Base-by-base conservation (phyloP, 1,140 invertebrate genomes). In the Drosophila pectinifera region DNA sequence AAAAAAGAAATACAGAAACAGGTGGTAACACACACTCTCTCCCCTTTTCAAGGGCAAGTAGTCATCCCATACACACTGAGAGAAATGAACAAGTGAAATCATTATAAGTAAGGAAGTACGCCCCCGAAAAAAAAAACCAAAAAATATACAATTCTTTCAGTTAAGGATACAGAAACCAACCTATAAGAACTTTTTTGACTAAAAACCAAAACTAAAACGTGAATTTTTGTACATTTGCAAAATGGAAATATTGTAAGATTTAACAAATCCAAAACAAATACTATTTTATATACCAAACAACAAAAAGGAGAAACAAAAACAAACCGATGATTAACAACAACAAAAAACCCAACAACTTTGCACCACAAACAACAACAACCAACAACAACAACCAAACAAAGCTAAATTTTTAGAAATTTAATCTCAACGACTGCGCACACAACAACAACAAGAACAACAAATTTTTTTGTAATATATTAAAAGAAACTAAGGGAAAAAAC, bases 371-470 rank as follows among this genome's bases (percentile, higher is more conserved):
- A 22, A 34, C 46, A 69, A 69, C 39, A 48, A 64, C 6, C 54
- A 75, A 38, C n/a, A 64, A 69, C 16, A 78, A 41, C 43, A 53
- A 68, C 46, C 49, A 45, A 73, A 61, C 45, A 84, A 75, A 51
- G 48, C 54, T 31, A 64, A 70, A 69, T 36, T 70, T 70, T 69
- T 70, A 69, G 67, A 69, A 70, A 56, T 70, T 70, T 69, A 83
- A 89, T 70, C 83, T 86, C 83, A 86, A 86, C 83, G 83, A 88
- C 83, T 88, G 83, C 83, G 83, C 83, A 88, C 83, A 88, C 73
- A 84, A 88, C 65, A 81, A 34, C 31, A 34, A 34, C 31, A 34
- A 34, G 11, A 34, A 34, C 11, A 81, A 84, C 81, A 85, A 86
- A 81, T 85, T 86, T 85, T 85, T 85, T 85, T 86, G 82, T 84